Conservation (phyloP, 1,140 invertebrate genomes). For the Bombus ignitus region DNA sequence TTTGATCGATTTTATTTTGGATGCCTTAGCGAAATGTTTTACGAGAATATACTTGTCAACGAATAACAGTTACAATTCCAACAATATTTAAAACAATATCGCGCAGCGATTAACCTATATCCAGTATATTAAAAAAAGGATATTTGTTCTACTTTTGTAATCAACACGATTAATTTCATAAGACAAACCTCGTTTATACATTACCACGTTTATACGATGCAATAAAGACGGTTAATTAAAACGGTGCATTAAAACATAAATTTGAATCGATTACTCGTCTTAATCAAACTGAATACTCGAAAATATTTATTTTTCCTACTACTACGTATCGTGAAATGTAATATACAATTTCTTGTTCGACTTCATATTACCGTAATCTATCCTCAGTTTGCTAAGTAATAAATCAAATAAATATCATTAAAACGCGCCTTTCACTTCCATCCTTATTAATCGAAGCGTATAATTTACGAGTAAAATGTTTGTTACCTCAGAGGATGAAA, state of each 20-base stretch:
- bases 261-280: background rate
- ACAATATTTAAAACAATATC: background rate
- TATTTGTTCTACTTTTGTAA: background rate
- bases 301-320: background rate
- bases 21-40: too few relatives aligned
- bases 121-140: background rate
- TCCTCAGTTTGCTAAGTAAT: background rate
- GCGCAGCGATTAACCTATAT: background rate
- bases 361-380: background rate
- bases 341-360: background rate
- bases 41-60: background rate
- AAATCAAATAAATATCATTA: background rate
- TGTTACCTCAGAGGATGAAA: conserved; percentile 76
- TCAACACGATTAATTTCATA: background rate
- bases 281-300: background rate
- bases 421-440: background rate
- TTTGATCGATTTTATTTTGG: too few relatives aligned
- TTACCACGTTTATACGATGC: background rate
- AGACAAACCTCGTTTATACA: background rate
- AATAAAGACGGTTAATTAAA: background rate
- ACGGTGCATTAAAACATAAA: background rate
- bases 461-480: background rate
- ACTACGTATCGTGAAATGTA: background rate
- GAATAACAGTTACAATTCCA: background rate
- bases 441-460: background rate